phyloP scores from a whole-genome alignment of 2,797 vertebrate genomes.

The Glossophaga mutica region DNA sequence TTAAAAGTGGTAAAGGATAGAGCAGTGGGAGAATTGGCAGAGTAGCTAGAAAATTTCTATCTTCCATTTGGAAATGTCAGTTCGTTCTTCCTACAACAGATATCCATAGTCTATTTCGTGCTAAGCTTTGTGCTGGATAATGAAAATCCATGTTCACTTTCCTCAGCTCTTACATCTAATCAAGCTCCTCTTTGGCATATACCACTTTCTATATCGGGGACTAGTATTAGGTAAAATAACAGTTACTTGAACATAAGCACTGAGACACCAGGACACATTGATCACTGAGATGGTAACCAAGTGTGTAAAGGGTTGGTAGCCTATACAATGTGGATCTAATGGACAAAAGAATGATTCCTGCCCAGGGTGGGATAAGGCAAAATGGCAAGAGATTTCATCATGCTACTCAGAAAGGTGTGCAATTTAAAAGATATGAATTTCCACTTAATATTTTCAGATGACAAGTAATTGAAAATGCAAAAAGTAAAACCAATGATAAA shows the following conservation, averaged over 20 bases:
- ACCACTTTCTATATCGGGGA: background rate
- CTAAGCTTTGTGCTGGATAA: background rate
- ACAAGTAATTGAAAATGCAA: background rate
- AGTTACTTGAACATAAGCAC: background rate
- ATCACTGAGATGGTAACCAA: background rate
- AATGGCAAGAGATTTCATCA: background rate
- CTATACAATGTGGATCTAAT: background rate
- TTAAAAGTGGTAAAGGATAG: background rate
- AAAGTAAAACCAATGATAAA: background rate
- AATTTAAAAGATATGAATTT: background rate
- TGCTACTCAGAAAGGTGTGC: background rate
- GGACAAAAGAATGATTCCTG: background rate
- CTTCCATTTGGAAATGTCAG: background rate
- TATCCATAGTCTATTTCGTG: background rate
- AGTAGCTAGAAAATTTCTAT: background rate
- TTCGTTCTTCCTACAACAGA: background rate
- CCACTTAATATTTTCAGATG: background rate
- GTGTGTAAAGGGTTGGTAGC: background rate
- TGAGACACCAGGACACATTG: background rate
- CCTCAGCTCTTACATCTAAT: background rate
- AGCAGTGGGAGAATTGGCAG: background rate
- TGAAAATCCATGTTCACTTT: background rate
- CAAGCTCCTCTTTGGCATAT: background rate
- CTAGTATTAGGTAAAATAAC: background rate
- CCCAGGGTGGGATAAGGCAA: background rate